A percentile compares a stretch with the other conserved stretches of the same genome.
These are phyloP conservation scores for Calonectris borealis DNA, from an alignment of 2,113 vertebrate genomes.

Conservation along the genomic window DNA sequence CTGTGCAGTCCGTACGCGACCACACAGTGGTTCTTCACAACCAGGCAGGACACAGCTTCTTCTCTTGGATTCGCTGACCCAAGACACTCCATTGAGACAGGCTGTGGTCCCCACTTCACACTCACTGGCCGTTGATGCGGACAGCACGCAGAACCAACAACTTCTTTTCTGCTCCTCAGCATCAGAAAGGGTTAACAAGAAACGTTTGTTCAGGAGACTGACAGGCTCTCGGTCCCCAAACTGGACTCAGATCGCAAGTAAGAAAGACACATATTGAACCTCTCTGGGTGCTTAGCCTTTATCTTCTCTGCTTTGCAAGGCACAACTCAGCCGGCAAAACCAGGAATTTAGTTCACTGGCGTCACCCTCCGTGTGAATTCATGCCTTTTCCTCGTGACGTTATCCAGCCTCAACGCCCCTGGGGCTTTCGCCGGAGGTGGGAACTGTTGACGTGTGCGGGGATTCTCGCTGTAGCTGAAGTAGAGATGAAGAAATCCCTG, in stretches of 20 bases:
- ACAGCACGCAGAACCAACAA: neutral
- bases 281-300: neutral
- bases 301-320: neutral
- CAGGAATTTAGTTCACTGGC: neutral
- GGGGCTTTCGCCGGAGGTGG: fast-evolving
- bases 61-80: neutral
- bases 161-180: neutral
- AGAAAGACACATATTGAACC: fast-evolving
- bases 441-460: neutral
- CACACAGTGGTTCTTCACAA: neutral
- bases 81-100: too few species aligned
- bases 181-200: neutral
- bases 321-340: neutral
- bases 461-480: neutral
- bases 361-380: neutral
- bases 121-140: fast-evolving
- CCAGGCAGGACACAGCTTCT: neutral
- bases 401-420: neutral
- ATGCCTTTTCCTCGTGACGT: neutral
- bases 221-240: fast-evolving
- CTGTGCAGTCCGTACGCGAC: fast-evolving
- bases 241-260: fast-evolving
- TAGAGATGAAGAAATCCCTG: neutral
- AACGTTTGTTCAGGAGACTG: fast-evolving
- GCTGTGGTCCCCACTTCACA: neutral